Percentiles rank a stretch among this genome's conserved stretches.
phyloP scores from a whole-genome alignment of 2,888 invertebrate genomes.

The Andrena bicolor region DNA sequence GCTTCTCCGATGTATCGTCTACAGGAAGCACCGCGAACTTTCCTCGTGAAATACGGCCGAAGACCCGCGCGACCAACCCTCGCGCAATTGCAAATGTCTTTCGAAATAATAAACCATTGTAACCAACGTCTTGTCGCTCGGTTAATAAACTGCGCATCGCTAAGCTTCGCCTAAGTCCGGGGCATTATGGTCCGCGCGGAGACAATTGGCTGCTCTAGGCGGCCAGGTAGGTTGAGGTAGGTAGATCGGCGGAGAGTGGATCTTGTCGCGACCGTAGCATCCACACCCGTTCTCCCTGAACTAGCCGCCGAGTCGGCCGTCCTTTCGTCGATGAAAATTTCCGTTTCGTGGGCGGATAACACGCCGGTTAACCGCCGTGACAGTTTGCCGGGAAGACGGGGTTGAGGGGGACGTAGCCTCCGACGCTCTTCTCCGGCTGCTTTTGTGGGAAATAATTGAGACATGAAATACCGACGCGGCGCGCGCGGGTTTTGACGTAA shows the following conservation, averaged over 20 bases:
- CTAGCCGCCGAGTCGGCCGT: constrained; percentile 20
- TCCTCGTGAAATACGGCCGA: not conserved
- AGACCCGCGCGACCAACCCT: not conserved
- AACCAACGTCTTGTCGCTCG: not conserved
- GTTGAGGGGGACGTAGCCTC: constrained; percentile 25
- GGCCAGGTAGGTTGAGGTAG: too few species aligned
- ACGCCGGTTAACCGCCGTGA: constrained; percentile 58
- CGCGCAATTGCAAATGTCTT: not conserved
- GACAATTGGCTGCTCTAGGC: too few species aligned
- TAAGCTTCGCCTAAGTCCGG: too few species aligned
- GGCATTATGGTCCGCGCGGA: too few species aligned
- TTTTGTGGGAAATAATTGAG: constrained; percentile 84
- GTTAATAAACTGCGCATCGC: not conserved
- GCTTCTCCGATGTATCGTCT: constrained; percentile 12
- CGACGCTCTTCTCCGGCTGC: constrained; percentile 66
- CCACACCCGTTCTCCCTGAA: not conserved
- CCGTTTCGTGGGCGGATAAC: constrained; percentile 57
- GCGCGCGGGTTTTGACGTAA: constrained; percentile 79
- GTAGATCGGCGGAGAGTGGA: too few species aligned
- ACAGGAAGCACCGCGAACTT: not conserved
- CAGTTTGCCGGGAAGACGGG: constrained; percentile 38
- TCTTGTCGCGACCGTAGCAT: not conserved
- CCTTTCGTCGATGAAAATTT: constrained; percentile 54
- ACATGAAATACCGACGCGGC: constrained; percentile 81
- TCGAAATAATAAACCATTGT: not conserved